Base-by-base conservation (phyloP, 2,888 invertebrate genomes). In the Panorpa germanica region DNA sequence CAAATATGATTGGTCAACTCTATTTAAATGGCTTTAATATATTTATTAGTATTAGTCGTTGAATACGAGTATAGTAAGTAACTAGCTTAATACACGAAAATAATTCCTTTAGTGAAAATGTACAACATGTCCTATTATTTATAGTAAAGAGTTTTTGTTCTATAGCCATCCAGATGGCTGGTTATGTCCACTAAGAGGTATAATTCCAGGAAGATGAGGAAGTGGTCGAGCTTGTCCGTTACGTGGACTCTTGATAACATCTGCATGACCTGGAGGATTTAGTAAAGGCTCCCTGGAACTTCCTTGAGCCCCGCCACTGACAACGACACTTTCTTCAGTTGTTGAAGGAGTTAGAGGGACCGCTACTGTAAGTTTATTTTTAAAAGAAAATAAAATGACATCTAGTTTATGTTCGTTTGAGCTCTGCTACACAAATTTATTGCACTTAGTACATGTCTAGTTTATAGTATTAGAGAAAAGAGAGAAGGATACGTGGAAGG, bases 121-220 rank as follows among this genome's bases (percentile, higher is more conserved):
- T n/a, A n/a, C n/a, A n/a, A n/a, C n/a, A n/a, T n/a, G n/a, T n/a
- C n/a, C n/a, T n/a, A n/a, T n/a, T n/a, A n/a, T n/a, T n/a, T n/a
- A n/a, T n/a, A n/a, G n/a, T n/a, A n/a, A n/a, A n/a, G n/a, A n/a
- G n/a, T n/a, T n/a, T n/a, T n/a, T n/a, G n/a, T n/a, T n/a, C 44
- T 57, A 69, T 38, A 69, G 66, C 76, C 75, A 75, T 40, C 74
- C 75, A 28, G 70, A 61, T 37, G 71, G 66, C 45, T 67, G 65
- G 50, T 69, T 71, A 54, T 74, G 74, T 2, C 74, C 75, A 52
- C 71, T 70, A 43, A 76, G 61, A 40, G 75, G 75, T 47, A 76
- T 75, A 38, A 77, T 70, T 38, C 74, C 75, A 10, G 74, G 69
- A 43, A 76, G 58, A 47, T 70, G 66, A 39, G 70, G 67, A 43